Evolutionary conservation across 2,113 vertebrate genomes (phyloP).

Genomic region (Sturnira hondurensis): DNA sequence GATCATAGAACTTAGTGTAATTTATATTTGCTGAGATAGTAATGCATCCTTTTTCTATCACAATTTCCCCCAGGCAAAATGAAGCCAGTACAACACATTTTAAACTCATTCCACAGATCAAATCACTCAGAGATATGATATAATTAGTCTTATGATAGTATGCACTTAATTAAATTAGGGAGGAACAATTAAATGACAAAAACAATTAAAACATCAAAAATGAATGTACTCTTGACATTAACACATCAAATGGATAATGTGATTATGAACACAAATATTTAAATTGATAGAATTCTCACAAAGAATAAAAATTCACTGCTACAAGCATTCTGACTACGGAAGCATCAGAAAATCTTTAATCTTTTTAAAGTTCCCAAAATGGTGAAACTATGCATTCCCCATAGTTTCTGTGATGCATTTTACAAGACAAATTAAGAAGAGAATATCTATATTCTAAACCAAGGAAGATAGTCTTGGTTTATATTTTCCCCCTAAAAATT

Average conservation of each 20-base stretch:
- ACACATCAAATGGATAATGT: conserved; percentile 56
- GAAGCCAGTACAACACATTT: conserved; percentile 50
- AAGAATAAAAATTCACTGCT: conserved; percentile 23
- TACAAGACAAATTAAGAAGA: not conserved
- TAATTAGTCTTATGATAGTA: conserved; percentile 68
- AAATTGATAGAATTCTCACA: conserved; percentile 20
- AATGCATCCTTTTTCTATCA: conserved; percentile 36
- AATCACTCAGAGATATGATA: conserved; percentile 58
- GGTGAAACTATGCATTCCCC: not conserved
- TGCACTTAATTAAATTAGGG: conserved; percentile 71
- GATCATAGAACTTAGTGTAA: conserved; percentile 35
- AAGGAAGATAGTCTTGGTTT: not conserved
- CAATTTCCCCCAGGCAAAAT: conserved; percentile 52
- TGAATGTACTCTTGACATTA: conserved; percentile 58
- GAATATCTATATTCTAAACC: not conserved
- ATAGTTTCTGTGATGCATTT: not conserved
- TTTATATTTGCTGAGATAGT: conserved; percentile 50
- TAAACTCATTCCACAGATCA: conserved; percentile 62
- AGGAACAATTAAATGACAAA: conserved; percentile 65
- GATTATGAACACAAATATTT: conserved; percentile 49
- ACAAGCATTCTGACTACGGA: not conserved
- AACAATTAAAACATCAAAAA: conserved; percentile 64
- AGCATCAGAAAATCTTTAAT: not conserved
- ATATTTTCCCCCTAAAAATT: not conserved
- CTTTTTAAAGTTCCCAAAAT: not conserved